Conservation (phyloP, 2,113 vertebrate genomes). For the Aegithalos caudatus region DNA sequence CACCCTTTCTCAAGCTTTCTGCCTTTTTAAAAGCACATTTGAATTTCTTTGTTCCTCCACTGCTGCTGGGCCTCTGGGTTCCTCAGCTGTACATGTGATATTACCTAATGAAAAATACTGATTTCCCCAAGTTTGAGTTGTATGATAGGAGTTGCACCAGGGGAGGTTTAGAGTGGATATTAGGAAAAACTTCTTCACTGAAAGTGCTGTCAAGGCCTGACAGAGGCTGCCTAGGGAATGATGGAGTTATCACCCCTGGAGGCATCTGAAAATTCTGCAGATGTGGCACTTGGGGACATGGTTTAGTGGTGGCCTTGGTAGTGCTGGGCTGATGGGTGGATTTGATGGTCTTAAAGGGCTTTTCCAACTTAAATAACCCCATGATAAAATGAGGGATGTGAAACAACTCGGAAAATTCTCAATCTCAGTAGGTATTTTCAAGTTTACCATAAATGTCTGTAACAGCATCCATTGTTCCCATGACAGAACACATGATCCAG, state of each 20-base stretch:
- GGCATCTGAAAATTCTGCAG: neutral
- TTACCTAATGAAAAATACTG: neutral
- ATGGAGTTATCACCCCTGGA: neutral
- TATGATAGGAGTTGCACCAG: neutral
- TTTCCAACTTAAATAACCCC: neutral
- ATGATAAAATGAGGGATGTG: neutral
- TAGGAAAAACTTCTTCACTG: neutral
- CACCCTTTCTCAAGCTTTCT: neutral
- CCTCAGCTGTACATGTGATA: neutral
- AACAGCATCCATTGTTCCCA: neutral
- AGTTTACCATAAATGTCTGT: neutral
- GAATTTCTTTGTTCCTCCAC: neutral
- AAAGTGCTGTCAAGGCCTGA: neutral
- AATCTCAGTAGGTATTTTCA: neutral
- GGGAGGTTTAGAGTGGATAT: neutral
- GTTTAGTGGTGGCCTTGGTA: neutral
- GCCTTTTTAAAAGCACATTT: neutral
- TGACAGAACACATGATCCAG: neutral
- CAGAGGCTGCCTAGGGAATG: neutral
- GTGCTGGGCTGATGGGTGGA: neutral
- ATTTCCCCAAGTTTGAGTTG: neutral
- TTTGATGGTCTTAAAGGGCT: neutral
- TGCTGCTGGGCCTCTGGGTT: rapidly evolving
- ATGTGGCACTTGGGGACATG: neutral
- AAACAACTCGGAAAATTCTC: neutral